Base-by-base conservation (phyloP, 2,113 vertebrate species). In the Xenopus borealis region DNA sequence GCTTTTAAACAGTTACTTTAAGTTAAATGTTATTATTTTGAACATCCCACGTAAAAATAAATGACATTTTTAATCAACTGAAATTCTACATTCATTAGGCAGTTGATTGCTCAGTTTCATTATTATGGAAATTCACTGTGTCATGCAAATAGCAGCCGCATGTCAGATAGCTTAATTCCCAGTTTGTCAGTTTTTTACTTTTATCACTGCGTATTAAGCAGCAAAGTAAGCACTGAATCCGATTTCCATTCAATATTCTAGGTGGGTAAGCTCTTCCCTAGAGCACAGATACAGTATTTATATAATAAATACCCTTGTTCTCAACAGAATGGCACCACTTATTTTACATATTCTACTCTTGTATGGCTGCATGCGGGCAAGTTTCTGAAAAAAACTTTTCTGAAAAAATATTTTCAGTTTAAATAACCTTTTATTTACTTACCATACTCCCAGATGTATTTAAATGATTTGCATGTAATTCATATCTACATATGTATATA, bases 51-150 rank as follows among this genome's bases (percentile, higher is more conserved):
- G 69, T 69, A 76, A 69, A 69, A 69, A 46, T 62, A 69, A 69
- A 76, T 76, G 63, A 63, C 40, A 20, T 58, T 9, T 55, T 50
- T 50, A 40, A 76, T 64, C 73, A 76, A 63, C 66, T 55, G 47
- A 69, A 76, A 76, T 69, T 62, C 69, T 76, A 76, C 66, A 76
- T 76, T 76, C 73, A 76, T 76, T 76, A 76, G 59, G 66, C 66
- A 76, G n/a, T 69, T 76, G 73, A 76, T 76, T 76, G 73, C 73
- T 76, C 59, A 44, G 66, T 69, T 76, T 76, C 73, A 76, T 76
- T 76, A 76, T 76, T 76, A 76, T 76, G 73, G 66, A 69, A 76
- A 76, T 76, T 57, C 73, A 57, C 7, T 55, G 72, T 75, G 66
- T 76, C 73, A 76, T 76, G 73, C 58, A 76, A 76, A 76, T 76